These are phyloP conservation scores for Phymastichus coffea DNA, from an alignment of 1,140 invertebrate genomes.

Conservation along the genomic window DNA sequence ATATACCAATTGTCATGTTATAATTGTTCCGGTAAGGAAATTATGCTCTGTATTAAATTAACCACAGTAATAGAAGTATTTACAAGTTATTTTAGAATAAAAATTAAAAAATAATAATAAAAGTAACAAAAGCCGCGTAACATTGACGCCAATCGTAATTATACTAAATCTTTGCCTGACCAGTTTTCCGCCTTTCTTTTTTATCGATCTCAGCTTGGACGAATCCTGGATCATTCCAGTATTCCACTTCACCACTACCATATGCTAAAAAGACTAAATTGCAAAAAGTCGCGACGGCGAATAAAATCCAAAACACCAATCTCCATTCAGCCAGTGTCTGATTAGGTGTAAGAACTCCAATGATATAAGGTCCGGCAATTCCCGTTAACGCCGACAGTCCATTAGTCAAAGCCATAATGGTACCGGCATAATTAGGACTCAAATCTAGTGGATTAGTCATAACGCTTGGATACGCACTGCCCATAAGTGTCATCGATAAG, in stretches of 20 bases:
- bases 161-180: too few relatives aligned
- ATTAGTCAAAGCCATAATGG: conserved; percentile 81
- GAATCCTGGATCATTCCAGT: conserved; percentile 64
- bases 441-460: conserved; percentile 58
- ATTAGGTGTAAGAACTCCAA: conserved; percentile 73
- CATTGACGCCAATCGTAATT: too few relatives aligned
- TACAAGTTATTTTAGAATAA: too few relatives aligned
- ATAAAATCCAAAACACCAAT: conserved; percentile 78
- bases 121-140: too few relatives aligned
- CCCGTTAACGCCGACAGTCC: conserved; percentile 79
- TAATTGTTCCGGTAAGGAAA: too few relatives aligned
- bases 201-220: too few relatives aligned
- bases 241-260: conserved; percentile 70
- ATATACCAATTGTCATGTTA: too few relatives aligned
- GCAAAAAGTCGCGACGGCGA: conserved; percentile 70
- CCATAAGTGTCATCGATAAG: conserved; percentile 70
- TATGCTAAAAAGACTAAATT: conserved; percentile 72
- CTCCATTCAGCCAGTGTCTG: conserved; percentile 75
- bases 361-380: conserved; percentile 76
- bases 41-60: too few relatives aligned
- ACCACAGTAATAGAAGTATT: too few relatives aligned
- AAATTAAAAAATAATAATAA: too few relatives aligned
- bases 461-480: conserved; percentile 30
- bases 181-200: too few relatives aligned
- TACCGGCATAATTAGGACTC: conserved; percentile 57